Evolutionary conservation across 1,140 invertebrate species (phyloP).

Genomic region (Psix sp.): DNA sequence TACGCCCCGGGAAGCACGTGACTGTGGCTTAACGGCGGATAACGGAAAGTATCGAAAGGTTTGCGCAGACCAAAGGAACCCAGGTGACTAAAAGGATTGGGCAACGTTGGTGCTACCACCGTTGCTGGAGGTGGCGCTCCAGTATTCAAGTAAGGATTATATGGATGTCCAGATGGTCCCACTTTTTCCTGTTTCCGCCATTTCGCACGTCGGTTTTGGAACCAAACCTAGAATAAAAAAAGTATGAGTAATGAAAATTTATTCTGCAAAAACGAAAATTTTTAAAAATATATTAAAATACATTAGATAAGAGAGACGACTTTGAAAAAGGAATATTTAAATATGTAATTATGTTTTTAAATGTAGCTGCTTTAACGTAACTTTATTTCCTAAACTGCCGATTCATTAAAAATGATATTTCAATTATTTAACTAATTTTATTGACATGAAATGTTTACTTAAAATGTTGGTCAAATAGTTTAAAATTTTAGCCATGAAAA

Average conservation of each 20-base stretch:
- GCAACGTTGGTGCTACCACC: conserved; percentile 83
- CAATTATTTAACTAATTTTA: too few relatives aligned
- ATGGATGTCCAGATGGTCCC: conserved; percentile 92
- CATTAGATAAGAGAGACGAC: too few relatives aligned
- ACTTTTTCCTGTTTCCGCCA: conserved; percentile 96
- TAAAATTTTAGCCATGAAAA: too few relatives aligned
- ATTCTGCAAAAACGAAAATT: too few relatives aligned
- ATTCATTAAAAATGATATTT: too few relatives aligned
- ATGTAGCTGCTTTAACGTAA: too few relatives aligned
- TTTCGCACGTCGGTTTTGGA: conserved; percentile 94
- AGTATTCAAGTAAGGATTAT: conserved; percentile 87
- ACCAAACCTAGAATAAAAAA: conserved; percentile 98
- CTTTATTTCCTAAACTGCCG: too few relatives aligned
- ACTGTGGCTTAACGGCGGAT: conserved; percentile 77
- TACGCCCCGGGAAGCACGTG: conserved; percentile 73
- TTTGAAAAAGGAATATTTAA: too few relatives aligned
- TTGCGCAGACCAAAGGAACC: conserved; percentile 85
- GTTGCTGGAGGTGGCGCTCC: conserved; percentile 79
- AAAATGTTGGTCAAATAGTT: too few relatives aligned
- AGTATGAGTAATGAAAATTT: conserved; percentile 60
- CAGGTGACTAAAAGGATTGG: conserved; percentile 87
- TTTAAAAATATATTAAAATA: too few relatives aligned
- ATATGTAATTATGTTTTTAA: too few relatives aligned
- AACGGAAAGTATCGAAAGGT: conserved; percentile 87
- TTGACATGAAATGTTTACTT: too few relatives aligned